Conservation (phyloP, 2,888 invertebrate genomes). For the Apamea sordens region DNA sequence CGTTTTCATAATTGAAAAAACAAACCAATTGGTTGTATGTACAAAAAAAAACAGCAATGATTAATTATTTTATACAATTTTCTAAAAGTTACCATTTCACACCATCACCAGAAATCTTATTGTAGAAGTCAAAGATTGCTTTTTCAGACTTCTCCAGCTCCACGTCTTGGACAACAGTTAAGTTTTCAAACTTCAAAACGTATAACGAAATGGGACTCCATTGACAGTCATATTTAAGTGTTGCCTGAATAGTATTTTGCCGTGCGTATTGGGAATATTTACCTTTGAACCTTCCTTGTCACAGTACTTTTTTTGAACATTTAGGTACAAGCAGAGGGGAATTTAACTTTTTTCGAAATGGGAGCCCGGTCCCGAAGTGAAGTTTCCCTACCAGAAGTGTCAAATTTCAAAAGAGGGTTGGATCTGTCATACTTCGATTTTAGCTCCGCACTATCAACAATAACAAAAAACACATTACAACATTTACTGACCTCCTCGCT, state of each 20-base stretch:
- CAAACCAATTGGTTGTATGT: neutral
- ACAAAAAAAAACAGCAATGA: too few species aligned
- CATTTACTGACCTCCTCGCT: conserved; percentile 56
- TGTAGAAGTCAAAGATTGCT: neutral
- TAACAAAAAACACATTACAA: conserved; percentile 46
- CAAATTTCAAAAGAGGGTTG: conserved; percentile 45
- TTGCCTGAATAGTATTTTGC: conserved; percentile 33
- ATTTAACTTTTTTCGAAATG: conserved; percentile 34
- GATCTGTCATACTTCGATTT: conserved; percentile 30
- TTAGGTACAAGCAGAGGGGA: neutral
- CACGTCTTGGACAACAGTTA: too few species aligned
- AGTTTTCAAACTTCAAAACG: neutral
- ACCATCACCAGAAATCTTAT: neutral
- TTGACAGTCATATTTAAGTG: conserved; percentile 13
- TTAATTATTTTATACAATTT: neutral
- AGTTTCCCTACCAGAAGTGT: conserved; percentile 33
- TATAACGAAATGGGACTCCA: neutral
- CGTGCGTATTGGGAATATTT: conserved; percentile 1
- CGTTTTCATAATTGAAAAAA: neutral
- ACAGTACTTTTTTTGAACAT: neutral
- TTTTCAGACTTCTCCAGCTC: neutral
- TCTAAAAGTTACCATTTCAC: neutral
- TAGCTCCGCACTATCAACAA: conserved; percentile 43
- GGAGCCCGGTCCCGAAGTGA: conserved; percentile 34
- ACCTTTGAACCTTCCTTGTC: conserved; percentile 9